Evolutionary conservation across 53 echinoderm and acorn worm genomes (phyloP), one percentile per base, ranked within the genome.

Genomic region (Stichopus horrens): DNA sequence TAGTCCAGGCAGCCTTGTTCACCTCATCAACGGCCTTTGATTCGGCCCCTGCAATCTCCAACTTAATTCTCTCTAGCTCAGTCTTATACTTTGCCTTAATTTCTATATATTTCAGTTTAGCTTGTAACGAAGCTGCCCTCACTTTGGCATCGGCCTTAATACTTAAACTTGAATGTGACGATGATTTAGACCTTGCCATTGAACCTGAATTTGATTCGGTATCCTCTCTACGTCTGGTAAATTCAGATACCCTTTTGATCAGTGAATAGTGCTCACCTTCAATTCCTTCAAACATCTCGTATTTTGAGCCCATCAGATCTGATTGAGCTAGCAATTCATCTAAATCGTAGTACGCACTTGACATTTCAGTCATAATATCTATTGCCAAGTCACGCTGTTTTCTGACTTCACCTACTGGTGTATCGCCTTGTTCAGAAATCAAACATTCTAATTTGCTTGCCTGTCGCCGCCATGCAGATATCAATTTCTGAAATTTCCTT

Each of bases 31-130:
- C 53, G 4, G 53, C 79, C 53, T 53, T 53, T 8, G 78, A 7
- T 52, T 78, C 78, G 8, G 78, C 52, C 54, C 54, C 78, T 9
- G 78, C 78, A 23, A 78, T 78, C 0, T 78, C 77, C 8, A 21
- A 51, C 13, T 77, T 77, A 21, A 77, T 77, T 53, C 51, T 77
- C 51, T 77, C 77, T 0, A 77, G 57, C 13, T 21, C 77, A 23
- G 77, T 77, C 13, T 77, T 77, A 7, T 77, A 77, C 53, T 51
- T 77, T 21, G 77, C 77, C 23, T 77, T 23, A 77, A 77, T 53
- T 4, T 77, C 77, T 77, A 77, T 77, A 53, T 77, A 77, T 23
- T 77, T 77, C 53, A 77, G 16, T 77, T 77, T 77, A 20, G 77
- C 77, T 53, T 77, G 77, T 37, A 77, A 53, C 51, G 77, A 77